Conservation (phyloP, 2,888 invertebrate species). For the Tinea semifulvella region DNA sequence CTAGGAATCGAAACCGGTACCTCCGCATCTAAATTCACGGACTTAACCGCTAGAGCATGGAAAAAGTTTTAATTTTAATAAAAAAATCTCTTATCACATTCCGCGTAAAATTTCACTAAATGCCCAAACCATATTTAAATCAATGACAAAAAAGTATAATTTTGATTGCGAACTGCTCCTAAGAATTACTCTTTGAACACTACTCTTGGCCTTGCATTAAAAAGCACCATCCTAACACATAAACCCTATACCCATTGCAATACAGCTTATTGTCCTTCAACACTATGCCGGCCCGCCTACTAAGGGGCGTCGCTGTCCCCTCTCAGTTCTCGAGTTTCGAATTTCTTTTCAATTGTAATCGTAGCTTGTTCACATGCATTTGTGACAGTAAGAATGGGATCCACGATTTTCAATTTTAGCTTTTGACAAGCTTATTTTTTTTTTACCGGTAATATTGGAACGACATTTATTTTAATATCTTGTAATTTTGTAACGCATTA, state of each 20-base stretch:
- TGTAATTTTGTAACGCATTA: too few relatives aligned
- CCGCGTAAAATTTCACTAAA: neutral
- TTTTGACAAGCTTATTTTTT: too few relatives aligned
- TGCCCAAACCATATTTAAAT: neutral
- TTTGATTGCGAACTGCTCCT: neutral
- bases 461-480: too few relatives aligned
- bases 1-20: too few relatives aligned
- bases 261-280: constrained; percentile 29
- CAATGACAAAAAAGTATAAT: constrained; percentile 4
- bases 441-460: too few relatives aligned
- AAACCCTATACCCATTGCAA: constrained; percentile 15
- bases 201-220: constrained; percentile 6
- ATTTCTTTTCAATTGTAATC: constrained; percentile 63
- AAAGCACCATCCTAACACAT: neutral
- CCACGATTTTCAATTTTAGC: too few relatives aligned
- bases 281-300: constrained; percentile 44
- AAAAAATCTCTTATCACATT: too few relatives aligned
- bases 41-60: too few relatives aligned
- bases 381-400: neutral
- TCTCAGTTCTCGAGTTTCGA: constrained; percentile 38
- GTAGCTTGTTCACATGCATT: constrained; percentile 31
- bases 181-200: constrained; percentile 5
- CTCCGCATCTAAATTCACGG: too few relatives aligned
- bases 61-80: too few relatives aligned
- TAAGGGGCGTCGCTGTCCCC: constrained; percentile 56